phyloP scores from a whole-genome alignment of 2,888 invertebrate species.

The Drosophila koepferae region DNA sequence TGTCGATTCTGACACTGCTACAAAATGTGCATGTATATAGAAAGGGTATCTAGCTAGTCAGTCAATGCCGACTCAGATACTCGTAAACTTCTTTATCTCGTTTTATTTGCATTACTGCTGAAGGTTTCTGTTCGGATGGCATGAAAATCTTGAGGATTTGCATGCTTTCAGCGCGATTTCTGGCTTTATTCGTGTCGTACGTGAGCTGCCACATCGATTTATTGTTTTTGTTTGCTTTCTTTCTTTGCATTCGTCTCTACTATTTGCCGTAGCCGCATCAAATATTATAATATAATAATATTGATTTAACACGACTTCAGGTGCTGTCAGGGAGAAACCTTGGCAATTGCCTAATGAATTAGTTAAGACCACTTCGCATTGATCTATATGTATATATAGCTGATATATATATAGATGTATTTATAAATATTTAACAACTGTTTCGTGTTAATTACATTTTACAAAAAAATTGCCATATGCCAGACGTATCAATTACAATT shows the following conservation, averaged over 20 bases:
- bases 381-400: not conserved
- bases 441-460: constrained; percentile 12
- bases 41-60: not conserved
- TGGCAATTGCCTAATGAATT: constrained; percentile 10
- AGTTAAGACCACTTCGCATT: not conserved
- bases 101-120: constrained; percentile 2
- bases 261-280: constrained; percentile 13
- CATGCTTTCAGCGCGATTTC: constrained; percentile 71
- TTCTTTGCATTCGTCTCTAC: not conserved
- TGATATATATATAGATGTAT: not conserved
- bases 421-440: constrained; percentile 11
- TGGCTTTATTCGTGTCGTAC: constrained; percentile 50
- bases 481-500: constrained; percentile 19
- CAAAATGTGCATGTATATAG: too few species aligned
- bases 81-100: not conserved
- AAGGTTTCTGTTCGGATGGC: constrained; percentile 23
- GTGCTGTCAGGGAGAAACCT: constrained; percentile 18
- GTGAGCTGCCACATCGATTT: constrained; percentile 51
- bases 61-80: not conserved
- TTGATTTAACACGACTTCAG: constrained; percentile 31
- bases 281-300: constrained; percentile 39
- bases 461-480: not conserved
- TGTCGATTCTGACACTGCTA: too few species aligned
- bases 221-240: constrained; percentile 19
- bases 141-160: constrained; percentile 67